Percentiles rank a stretch among this genome's conserved stretches.
Conservation (phyloP, 1,140 invertebrate genomes). For the Ectropis grisescens region DNA sequence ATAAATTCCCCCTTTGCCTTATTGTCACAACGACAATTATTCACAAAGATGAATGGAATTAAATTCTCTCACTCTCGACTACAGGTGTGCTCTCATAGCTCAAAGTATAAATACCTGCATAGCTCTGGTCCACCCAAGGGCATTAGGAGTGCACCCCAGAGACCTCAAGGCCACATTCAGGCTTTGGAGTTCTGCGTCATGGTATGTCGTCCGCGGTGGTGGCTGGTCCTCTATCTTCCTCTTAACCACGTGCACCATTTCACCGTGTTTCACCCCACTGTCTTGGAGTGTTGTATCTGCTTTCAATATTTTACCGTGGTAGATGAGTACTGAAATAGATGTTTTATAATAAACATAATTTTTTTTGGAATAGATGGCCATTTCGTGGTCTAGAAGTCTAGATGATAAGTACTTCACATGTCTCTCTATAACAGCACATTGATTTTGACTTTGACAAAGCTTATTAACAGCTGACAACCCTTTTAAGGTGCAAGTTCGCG, state of each 20-base stretch:
- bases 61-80: no score
- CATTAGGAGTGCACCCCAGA: conserved; percentile 55
- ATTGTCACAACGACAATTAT: no score
- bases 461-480: no score
- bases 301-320: conserved; percentile 58
- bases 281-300: conserved; percentile 38
- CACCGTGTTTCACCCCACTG: conserved; percentile 51
- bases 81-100: no score
- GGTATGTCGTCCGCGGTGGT: conserved; percentile 25
- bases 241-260: conserved; percentile 60
- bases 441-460: no score
- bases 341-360: conserved; percentile 1
- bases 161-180: conserved; percentile 41
- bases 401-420: no score
- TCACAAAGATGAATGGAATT: no score
- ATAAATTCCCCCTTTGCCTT: no score
- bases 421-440: no score
- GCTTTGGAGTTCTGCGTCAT: conserved; percentile 45
- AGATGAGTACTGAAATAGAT: conserved; percentile 41
- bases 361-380: no score
- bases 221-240: conserved; percentile 32
- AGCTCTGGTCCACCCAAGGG: conserved; percentile 54
- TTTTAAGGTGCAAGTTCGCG: no score
- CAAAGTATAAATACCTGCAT: conserved; percentile 63
- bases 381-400: no score